phyloP scores from a whole-genome alignment of 2,888 invertebrate species.

The Arrhopalites spinosus region DNA sequence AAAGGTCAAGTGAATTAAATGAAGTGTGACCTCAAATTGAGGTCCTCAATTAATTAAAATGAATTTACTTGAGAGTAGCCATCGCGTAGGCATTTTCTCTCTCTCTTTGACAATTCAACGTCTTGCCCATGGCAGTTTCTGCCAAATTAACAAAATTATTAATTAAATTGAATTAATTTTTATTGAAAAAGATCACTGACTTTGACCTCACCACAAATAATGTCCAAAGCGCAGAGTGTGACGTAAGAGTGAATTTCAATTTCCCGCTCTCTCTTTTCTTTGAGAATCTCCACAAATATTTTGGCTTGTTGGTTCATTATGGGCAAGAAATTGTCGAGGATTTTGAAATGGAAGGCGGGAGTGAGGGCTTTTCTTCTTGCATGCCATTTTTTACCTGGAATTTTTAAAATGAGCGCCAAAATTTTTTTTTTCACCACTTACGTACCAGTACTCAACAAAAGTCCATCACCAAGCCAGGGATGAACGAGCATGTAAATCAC shows the following conservation, averaged over 20 bases:
- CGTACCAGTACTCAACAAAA: no score
- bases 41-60: background rate
- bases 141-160: no score
- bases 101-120: background rate
- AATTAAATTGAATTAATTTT: no score
- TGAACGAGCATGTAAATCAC: no score
- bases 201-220: conserved; percentile 20
- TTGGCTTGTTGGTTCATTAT: background rate
- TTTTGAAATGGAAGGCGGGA: conserved; percentile 16
- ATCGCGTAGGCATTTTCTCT: background rate
- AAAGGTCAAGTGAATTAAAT: no score
- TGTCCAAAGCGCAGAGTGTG: background rate
- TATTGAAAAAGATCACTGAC: no score
- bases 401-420: no score
- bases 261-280: background rate
- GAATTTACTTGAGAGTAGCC: background rate
- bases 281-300: background rate
- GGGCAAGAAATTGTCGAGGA: background rate
- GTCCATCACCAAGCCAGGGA: no score
- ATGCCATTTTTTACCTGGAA: background rate
- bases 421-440: no score
- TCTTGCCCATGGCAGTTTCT: conserved; percentile 2
- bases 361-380: background rate
- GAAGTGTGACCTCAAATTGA: no score
- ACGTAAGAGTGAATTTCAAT: background rate